Evolutionary conservation across 2,888 invertebrate species (phyloP).

Genomic region (Halictus quadricinctus): DNA sequence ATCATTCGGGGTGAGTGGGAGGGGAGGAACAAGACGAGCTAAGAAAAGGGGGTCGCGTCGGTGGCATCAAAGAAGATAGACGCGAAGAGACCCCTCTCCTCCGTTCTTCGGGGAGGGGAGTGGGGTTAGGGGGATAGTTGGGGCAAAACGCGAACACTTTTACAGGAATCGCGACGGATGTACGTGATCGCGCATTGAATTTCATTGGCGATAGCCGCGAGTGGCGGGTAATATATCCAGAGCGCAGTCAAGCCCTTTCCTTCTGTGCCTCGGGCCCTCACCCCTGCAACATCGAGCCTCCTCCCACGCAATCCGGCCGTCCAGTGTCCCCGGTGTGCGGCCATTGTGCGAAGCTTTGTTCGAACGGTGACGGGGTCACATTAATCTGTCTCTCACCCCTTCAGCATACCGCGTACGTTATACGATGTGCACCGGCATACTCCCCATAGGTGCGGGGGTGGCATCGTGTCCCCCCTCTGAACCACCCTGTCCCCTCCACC

Average conservation of each 20-base stretch:
- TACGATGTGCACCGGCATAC: conserved; percentile 67
- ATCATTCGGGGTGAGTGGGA: not conserved
- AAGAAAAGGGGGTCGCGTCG: not conserved
- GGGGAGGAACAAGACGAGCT: not conserved
- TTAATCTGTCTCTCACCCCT: conserved; percentile 80
- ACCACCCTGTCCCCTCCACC: conserved; percentile 7
- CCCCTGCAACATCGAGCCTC: conserved; percentile 56
- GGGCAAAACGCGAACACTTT: conserved; percentile 64
- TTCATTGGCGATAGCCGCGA: conserved; percentile 79
- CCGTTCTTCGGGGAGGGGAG: not conserved
- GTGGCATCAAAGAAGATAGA: not conserved
- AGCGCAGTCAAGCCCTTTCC: conserved; percentile 74
- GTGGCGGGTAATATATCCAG: conserved; percentile 78
- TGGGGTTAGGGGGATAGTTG: not conserved
- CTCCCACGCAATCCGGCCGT: conserved; percentile 68
- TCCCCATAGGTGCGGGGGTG: conserved; percentile 58
- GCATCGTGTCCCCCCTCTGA: conserved; percentile 51
- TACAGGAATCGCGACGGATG: conserved; percentile 65
- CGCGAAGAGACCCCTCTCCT: not conserved
- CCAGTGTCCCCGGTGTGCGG: conserved; percentile 76
- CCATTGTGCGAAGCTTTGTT: conserved; percentile 81
- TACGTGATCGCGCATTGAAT: conserved; percentile 78
- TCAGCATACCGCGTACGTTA: conserved; percentile 71
- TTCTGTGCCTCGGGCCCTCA: conserved; percentile 56
- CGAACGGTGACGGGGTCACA: conserved; percentile 81